phyloP scores from a whole-genome alignment of 2,888 invertebrate genomes.

The Drosophila mimica region DNA sequence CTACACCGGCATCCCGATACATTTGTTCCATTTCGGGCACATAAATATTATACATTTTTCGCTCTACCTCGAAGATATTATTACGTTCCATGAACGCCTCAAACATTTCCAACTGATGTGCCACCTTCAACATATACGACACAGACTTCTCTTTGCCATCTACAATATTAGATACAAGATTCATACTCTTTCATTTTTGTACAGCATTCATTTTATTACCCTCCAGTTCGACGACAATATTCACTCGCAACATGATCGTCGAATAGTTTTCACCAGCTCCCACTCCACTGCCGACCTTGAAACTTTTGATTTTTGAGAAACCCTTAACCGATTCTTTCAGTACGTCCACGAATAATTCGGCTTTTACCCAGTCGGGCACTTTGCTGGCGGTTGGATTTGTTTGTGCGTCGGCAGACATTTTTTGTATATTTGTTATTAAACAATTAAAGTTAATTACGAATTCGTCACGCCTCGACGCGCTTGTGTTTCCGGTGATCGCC shows the following conservation, averaged over 20 bases:
- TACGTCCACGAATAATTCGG: constrained; percentile 51
- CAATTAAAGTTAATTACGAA: background rate
- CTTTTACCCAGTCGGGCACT: constrained; percentile 59
- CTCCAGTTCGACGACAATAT: constrained; percentile 69
- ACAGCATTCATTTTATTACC: constrained; percentile 51
- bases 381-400: constrained; percentile 5
- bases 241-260: constrained; percentile 76
- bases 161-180: background rate
- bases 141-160: constrained; percentile 48
- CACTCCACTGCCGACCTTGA: constrained; percentile 54
- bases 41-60: constrained; percentile 69
- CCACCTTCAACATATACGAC: constrained; percentile 68
- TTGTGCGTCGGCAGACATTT: constrained; percentile 41
- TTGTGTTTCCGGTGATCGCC: constrained; percentile 1
- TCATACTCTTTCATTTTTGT: background rate
- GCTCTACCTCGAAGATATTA: constrained; percentile 73
- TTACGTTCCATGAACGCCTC: constrained; percentile 39
- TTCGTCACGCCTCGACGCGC: background rate
- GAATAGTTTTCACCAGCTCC: constrained; percentile 81
- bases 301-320: constrained; percentile 49
- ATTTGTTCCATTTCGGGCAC: constrained; percentile 77
- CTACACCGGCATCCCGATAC: constrained; percentile 64
- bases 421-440: background rate
- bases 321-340: constrained; percentile 48
- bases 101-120: constrained; percentile 45